phyloP scores from a whole-genome alignment of 2,113 vertebrate species.

The Corvus moneduloides region DNA sequence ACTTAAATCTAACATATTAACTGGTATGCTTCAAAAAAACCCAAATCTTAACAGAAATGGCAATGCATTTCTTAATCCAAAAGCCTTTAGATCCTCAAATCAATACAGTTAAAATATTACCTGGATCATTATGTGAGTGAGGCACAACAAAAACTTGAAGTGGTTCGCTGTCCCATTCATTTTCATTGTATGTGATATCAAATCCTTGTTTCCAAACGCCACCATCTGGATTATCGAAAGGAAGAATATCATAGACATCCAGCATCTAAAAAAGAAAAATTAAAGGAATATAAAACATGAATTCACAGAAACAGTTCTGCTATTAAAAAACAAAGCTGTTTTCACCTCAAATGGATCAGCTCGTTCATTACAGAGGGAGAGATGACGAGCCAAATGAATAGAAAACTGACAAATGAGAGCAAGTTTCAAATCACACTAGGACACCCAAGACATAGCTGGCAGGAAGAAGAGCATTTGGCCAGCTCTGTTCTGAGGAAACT shows the following conservation, averaged over 20 bases:
- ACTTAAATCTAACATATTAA: background rate
- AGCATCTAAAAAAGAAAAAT: slow-evolving; percentile 78
- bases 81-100: background rate
- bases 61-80: background rate
- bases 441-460: background rate
- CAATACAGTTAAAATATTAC: slow-evolving; percentile 65
- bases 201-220: slow-evolving; percentile 97
- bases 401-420: background rate
- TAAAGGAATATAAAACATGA: background rate
- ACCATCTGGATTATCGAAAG: slow-evolving; percentile 91
- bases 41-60: background rate
- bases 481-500: background rate
- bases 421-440: background rate
- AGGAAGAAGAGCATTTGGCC: background rate
- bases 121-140: slow-evolving; percentile 95
- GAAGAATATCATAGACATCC: slow-evolving; percentile 86
- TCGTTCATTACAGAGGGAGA: background rate
- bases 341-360: background rate
- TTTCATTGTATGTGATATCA: slow-evolving; percentile 81
- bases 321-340: background rate
- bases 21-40: background rate
- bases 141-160: slow-evolving; percentile 91
- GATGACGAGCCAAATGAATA: background rate
- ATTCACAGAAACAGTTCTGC: background rate
- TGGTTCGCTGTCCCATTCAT: slow-evolving; percentile 85